Base-by-base conservation (phyloP, 2,888 invertebrate species). In the Aporophyla lueneburgensis region DNA sequence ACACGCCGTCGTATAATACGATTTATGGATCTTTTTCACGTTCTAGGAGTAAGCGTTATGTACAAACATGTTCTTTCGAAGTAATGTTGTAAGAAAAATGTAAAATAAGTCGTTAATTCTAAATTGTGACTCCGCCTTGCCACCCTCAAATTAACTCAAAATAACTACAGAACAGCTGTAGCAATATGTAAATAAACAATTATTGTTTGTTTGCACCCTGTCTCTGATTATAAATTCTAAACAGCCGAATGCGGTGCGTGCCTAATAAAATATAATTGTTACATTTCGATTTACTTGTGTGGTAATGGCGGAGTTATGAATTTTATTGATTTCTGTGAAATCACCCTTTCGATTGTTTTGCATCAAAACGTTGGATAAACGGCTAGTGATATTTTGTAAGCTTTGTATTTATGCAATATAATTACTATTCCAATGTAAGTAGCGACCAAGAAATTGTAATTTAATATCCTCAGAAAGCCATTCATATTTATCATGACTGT, bases 281-380 rank as follows among this genome's bases (percentile, higher is more conserved):
- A 58, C n/a, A 43, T 56, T 27, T 27, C 12, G n/a, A 16, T 53
- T 58, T 33, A 46, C 24, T 16, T 21, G 5, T 54, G 21, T 40
- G 49, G 9, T 53, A 16, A 54, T 24, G 72, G 81, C 72, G 74
- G 77, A 76, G 86, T 68, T 16, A 40, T 54, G 54, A 56, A 61
- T 75, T 56, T 77, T 62, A 74, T 74, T 89, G 93, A 94, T 95
- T 95, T 95, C 95, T 90, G 83, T 92, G 95, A 95, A 95, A 95
- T 95, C 92, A 59, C 67, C 19, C 6, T 83, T 79, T 83, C 81
- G 76, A 83, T 90, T 94, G 95, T 95, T 96, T 95, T 96, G 95
- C 88, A 95, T 95, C 95, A 95, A 95, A 95, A 95, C 95, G 88
- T 89, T 89, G 49, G 61, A 76, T 76, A 77, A 76, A 76, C 71